phyloP scores from a whole-genome alignment of 2,888 invertebrate species.

The Geotrupes spiniger region DNA sequence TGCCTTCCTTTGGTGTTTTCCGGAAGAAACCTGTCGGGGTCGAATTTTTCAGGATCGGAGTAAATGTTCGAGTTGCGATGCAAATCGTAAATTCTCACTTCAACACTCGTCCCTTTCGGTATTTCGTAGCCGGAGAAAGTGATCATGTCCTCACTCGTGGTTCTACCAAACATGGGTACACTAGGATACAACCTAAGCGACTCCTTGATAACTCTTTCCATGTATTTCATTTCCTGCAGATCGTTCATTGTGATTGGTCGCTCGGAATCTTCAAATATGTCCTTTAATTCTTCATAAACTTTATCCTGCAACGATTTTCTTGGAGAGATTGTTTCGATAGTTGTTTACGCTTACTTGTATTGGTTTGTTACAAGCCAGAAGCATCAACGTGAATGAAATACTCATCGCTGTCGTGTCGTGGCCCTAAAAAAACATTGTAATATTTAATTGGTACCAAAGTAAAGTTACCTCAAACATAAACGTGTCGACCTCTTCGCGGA shows the following conservation, averaged over 20 bases:
- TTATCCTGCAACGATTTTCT: too few species aligned
- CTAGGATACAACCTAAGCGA: slow-evolving; percentile 63
- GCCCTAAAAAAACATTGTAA: too few species aligned
- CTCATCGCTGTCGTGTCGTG: slow-evolving; percentile 61
- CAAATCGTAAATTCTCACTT: slow-evolving; percentile 60
- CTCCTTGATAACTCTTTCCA: slow-evolving; percentile 67
- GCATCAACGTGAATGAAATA: slow-evolving; percentile 31
- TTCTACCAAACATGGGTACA: slow-evolving; percentile 62
- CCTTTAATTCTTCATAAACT: slow-evolving; percentile 49
- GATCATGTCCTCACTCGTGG: slow-evolving; percentile 32
- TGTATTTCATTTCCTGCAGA: slow-evolving; percentile 59
- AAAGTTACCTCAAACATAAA: slow-evolving; percentile 59
- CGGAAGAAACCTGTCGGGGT: slow-evolving; percentile 68
- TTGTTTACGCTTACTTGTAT: slow-evolving; percentile 50
- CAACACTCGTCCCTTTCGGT: slow-evolving; percentile 54
- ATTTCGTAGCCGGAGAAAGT: slow-evolving; percentile 42
- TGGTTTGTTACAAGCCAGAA: slow-evolving; percentile 44
- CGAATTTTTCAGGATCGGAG: slow-evolving; percentile 63
- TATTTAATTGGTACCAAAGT: slow-evolving; percentile 19
- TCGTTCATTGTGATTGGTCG: slow-evolving; percentile 56
- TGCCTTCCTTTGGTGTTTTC: slow-evolving; percentile 57
- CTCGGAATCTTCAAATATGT: slow-evolving; percentile 49
- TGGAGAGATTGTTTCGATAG: too few species aligned
- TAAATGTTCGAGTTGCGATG: slow-evolving; percentile 64
- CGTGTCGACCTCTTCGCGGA: slow-evolving; percentile 62